Conservation (phyloP, 2,113 vertebrate species). For the Sapayoa aenigma region DNA sequence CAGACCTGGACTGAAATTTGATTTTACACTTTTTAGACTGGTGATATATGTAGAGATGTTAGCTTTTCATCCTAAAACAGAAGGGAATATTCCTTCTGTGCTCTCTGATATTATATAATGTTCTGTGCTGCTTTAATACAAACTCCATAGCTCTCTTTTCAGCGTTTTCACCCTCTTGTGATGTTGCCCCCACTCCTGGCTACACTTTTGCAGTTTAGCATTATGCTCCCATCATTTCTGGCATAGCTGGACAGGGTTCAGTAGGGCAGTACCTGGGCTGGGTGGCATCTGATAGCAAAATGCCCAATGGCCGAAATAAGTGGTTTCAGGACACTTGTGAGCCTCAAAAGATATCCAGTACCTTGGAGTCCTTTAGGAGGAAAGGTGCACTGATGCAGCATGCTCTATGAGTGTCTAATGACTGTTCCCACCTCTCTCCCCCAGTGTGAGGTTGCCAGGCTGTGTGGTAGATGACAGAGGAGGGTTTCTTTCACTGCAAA, state of each 20-base stretch:
- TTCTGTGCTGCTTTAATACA: not conserved
- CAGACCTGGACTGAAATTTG: not conserved
- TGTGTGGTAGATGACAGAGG: not conserved
- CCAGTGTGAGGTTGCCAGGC: not conserved
- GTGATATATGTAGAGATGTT: not conserved
- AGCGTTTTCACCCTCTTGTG: not conserved
- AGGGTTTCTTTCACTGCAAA: not conserved
- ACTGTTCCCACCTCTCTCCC: not conserved
- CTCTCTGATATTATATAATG: not conserved
- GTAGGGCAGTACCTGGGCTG: not conserved
- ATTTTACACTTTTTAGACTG: not conserved
- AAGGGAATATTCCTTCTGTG: not conserved
- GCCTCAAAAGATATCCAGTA: not conserved
- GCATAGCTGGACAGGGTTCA: not conserved
- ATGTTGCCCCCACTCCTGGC: not conserved
- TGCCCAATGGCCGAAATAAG: rapidly evolving
- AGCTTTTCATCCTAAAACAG: not conserved
- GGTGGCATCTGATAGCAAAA: not conserved
- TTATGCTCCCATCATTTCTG: not conserved
- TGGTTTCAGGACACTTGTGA: not conserved
- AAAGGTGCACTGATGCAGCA: rapidly evolving
- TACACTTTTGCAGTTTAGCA: not conserved
- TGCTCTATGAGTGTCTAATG: not conserved
- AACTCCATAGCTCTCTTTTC: rapidly evolving
- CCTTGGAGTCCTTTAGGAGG: not conserved